Conservation (phyloP, 2,797 vertebrate species). For the Apogon talboti region DNA sequence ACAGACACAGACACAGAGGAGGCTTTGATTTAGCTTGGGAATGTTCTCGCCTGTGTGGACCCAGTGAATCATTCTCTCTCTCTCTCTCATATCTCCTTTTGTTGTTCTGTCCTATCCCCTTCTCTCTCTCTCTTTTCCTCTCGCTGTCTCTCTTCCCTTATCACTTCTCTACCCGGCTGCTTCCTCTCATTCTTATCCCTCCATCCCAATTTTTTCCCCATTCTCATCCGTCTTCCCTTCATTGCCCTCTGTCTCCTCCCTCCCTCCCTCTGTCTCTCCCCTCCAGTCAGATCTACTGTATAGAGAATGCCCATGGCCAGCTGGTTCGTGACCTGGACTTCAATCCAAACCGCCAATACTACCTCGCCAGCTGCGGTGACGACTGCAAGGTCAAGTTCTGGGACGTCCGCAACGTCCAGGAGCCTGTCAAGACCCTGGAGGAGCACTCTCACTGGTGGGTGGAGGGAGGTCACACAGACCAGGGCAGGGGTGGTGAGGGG, state of each 20-base stretch:
- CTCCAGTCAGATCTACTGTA: constrained; percentile 95
- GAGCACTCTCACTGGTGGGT: constrained; percentile 96
- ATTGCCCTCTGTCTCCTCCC: constrained; percentile 2
- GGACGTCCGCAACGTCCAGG: constrained; percentile 92
- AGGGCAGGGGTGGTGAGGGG: neutral
- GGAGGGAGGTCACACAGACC: constrained; percentile 1
- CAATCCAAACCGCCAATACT: constrained; percentile 99
- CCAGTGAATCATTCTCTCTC: constrained; percentile 52
- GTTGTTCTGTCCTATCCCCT: constrained; percentile 46
- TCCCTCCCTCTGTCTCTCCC: constrained; percentile 23
- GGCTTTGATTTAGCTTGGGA: constrained; percentile 69
- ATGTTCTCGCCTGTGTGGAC: constrained; percentile 53
- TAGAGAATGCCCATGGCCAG: constrained; percentile 97
- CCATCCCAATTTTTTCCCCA: constrained; percentile 22
- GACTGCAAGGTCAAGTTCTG: constrained; percentile 99
- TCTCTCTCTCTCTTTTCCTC: neutral
- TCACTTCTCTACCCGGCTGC: constrained; percentile 14
- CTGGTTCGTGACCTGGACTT: constrained; percentile 98
- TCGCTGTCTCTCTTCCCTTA: constrained; percentile 9
- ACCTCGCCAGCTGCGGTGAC: constrained; percentile 96
- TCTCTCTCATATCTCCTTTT: constrained; percentile 41
- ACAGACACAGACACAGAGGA: constrained; percentile 58
- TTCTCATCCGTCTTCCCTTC: constrained; percentile 13
- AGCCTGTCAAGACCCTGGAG: constrained; percentile 94
- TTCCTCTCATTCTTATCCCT: constrained; percentile 36